phyloP scores from a whole-genome alignment of 1,140 invertebrate species.

The Leptoteleia sp. region DNA sequence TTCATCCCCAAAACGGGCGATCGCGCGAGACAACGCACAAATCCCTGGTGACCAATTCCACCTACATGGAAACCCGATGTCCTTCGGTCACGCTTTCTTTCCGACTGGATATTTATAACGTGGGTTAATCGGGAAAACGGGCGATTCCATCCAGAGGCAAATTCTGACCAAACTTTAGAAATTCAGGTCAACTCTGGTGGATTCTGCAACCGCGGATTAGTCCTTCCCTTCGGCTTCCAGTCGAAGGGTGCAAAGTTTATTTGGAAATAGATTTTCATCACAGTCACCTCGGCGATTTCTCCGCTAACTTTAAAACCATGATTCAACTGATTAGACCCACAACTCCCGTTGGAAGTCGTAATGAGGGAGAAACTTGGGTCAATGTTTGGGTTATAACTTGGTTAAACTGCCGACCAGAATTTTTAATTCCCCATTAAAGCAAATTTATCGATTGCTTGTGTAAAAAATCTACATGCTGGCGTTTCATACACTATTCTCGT shows the following conservation, averaged over 20 bases:
- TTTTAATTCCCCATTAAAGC: too few relatives aligned
- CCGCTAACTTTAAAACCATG: slow-evolving; percentile 25
- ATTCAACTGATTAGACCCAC: slow-evolving; percentile 22
- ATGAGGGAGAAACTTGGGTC: too few relatives aligned
- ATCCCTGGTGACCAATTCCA: slow-evolving; percentile 61
- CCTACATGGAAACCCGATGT: slow-evolving; percentile 8
- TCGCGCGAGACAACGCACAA: slow-evolving; percentile 48
- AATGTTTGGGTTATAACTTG: too few relatives aligned
- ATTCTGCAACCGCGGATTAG: slow-evolving; percentile 48
- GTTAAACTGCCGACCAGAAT: too few relatives aligned
- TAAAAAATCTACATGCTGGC: too few relatives aligned
- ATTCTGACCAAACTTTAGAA: slow-evolving; percentile 42
- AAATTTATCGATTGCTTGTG: too few relatives aligned
- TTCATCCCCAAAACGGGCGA: slow-evolving; percentile 62
- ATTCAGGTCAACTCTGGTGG: slow-evolving; percentile 65
- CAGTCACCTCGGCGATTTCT: slow-evolving; percentile 28
- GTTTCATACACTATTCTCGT: too few relatives aligned
- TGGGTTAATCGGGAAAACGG: slow-evolving; percentile 20
- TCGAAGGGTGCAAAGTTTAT: slow-evolving; percentile 53
- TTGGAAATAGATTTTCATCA: slow-evolving; percentile 60
- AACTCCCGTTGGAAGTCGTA: too few relatives aligned
- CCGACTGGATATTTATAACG: slow-evolving; percentile 23
- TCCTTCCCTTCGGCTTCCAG: slow-evolving; percentile 41
- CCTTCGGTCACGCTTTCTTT: slow-evolving; percentile 16
- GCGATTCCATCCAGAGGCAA: neutral